These are phyloP conservation scores for Microcebus ravelobensis DNA, from an alignment of 2,113 vertebrate genomes.

Conservation along the genomic window DNA sequence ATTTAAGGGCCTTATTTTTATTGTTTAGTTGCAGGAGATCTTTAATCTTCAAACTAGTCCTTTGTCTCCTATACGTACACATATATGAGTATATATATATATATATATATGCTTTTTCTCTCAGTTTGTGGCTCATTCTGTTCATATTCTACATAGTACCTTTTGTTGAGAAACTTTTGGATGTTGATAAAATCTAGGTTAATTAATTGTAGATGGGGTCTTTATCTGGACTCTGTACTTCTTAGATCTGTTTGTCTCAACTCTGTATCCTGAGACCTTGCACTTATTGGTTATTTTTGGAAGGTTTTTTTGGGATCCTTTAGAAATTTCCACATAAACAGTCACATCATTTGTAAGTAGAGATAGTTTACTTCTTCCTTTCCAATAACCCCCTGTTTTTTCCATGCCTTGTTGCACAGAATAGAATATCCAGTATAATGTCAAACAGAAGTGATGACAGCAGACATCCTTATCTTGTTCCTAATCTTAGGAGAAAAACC, in stretches of 20 bases:
- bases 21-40: not conserved
- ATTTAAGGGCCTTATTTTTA: not conserved
- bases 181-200: not conserved
- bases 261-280: not conserved
- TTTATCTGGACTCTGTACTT: not conserved
- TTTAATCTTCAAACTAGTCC: not conserved
- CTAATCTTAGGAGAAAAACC: not conserved
- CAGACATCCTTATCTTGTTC: not conserved
- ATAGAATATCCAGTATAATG: not conserved
- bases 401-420: not conserved
- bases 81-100: not conserved
- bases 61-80: not conserved
- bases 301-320: not conserved
- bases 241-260: not conserved
- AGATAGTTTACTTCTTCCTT: not conserved
- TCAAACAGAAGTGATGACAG: not conserved
- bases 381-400: not conserved
- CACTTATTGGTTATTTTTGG: slow-evolving; percentile 6
- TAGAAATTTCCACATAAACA: not conserved
- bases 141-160: not conserved
- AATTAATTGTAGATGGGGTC: not conserved
- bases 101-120: not conserved
- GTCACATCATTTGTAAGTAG: not conserved
- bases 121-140: not conserved
- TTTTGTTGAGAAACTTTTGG: not conserved